Conservation (phyloP, 2,797 vertebrate genomes). For the Eutrigla gurnardus region DNA sequence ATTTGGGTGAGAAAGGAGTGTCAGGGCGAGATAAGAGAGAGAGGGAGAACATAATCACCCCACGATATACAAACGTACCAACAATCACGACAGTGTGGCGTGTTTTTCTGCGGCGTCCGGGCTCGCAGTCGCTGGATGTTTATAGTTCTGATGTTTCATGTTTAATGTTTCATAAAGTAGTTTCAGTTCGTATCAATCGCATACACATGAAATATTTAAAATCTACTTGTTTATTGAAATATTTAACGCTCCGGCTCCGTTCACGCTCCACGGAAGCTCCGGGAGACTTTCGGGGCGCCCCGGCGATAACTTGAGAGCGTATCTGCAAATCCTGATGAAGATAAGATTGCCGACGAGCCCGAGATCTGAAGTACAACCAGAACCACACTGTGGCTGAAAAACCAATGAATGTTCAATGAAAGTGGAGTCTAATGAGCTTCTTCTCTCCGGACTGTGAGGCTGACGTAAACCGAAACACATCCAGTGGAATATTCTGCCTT, state of each 20-base stretch:
- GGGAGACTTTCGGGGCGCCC: slow-evolving; percentile 27
- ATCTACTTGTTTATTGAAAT: slow-evolving; percentile 80
- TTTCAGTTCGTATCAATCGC: slow-evolving; percentile 78
- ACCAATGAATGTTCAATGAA: slow-evolving; percentile 17
- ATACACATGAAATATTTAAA: slow-evolving; percentile 74
- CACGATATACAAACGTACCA: slow-evolving; percentile 54
- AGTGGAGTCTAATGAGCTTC: slow-evolving; percentile 18
- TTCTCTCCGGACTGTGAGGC: slow-evolving; percentile 29
- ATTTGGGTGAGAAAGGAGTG: slow-evolving; percentile 38
- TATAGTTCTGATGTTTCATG: slow-evolving; percentile 53
- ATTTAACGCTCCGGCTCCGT: slow-evolving; percentile 70
- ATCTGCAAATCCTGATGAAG: slow-evolving; percentile 60
- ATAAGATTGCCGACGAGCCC: slow-evolving; percentile 47
- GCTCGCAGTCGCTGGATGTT: slow-evolving; percentile 43
- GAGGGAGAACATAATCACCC: slow-evolving; percentile 50
- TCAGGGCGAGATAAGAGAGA: slow-evolving; percentile 40
- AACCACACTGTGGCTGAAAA: slow-evolving; percentile 4
- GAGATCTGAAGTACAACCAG: slow-evolving; percentile 50
- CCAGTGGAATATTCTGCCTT: slow-evolving; percentile 38
- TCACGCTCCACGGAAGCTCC: slow-evolving; percentile 61
- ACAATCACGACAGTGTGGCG: slow-evolving; percentile 41
- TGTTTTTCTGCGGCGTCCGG: slow-evolving; percentile 39
- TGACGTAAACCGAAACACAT: slow-evolving; percentile 30
- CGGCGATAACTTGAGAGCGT: slow-evolving; percentile 46
- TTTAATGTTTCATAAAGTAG: slow-evolving; percentile 76